A percentile compares a stretch with the other conserved stretches of the same genome.
These are phyloP conservation scores for Choloepus hoffmanni DNA, from an alignment of 2,113 vertebrate species.

Conservation along the genomic window DNA sequence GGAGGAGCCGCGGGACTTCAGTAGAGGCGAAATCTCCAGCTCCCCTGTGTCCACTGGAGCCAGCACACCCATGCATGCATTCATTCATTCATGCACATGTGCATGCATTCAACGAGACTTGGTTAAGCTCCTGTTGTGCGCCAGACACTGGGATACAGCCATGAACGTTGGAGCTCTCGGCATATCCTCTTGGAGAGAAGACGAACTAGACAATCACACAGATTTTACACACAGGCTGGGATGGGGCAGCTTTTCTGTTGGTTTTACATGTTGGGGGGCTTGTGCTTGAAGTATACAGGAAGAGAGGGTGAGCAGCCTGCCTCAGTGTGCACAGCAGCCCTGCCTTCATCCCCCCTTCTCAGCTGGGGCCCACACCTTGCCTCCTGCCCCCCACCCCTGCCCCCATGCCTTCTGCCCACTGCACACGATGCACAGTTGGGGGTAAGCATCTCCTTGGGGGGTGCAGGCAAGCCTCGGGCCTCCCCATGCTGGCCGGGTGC, in stretches of 20 bases:
- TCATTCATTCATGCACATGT: background rate
- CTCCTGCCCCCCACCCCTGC: no score
- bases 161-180: background rate
- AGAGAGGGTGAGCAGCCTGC: no score
- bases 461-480: fast-evolving
- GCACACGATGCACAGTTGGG: no score
- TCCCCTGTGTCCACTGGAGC: background rate
- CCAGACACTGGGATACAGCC: background rate
- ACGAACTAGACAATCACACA: no score
- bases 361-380: background rate
- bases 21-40: background rate
- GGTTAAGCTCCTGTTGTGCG: fast-evolving
- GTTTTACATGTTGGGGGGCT: fast-evolving
- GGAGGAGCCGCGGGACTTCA: fast-evolving
- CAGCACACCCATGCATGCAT: background rate
- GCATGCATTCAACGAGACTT: background rate
- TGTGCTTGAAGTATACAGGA: background rate
- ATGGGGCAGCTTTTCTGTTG: background rate
- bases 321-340: no score
- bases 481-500: background rate
- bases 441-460: background rate
- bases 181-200: no score
- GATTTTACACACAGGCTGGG: background rate
- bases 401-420: fast-evolving
- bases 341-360: fast-evolving